Evolutionary conservation across 2,113 vertebrate species (phyloP), one percentile per base, ranked within the genome.

Genomic region (Girardinichthys multiradiatus): DNA sequence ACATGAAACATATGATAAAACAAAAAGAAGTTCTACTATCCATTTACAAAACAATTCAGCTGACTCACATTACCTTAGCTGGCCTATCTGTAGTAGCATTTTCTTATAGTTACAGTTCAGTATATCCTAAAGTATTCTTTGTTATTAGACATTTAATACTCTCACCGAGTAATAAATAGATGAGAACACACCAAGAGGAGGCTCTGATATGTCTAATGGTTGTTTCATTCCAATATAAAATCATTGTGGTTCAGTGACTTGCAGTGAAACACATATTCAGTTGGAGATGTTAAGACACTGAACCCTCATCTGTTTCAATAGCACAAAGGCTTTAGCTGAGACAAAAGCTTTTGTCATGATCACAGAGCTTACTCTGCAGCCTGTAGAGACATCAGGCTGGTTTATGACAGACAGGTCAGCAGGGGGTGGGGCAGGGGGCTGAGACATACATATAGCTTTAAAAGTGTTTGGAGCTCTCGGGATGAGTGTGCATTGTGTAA

Each of bases 401-500:
- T 92, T 92, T 90, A 91, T 90, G 88, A 91, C 77, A 63, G 87
- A 85, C 83, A 68, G 82, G 86, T 91, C 90, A 87, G 86, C 77
- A 66, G 80, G 90, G 75, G 75, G 70, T 0, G 29, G 74, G 37
- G 33, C 62, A 60, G 35, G 26, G 65, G 64, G 69, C 70, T 57
- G 68, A 73, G 73, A 80, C 67, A 58, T 31, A 59, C 69, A 37
- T 57, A 42, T 65, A 71, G 31, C 63, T 80, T 82, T 72, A 83
- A 37, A 69, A 63, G 72, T 66, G 45, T 67, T 79, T 57, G 17
- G 69, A 77, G 33, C 21, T 2, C 58, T 68, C 37, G 59, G 72
- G 57, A 68, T 29, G 66, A 79, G 67, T 62, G 14, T 61, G 74
- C 29, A 81, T 81, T 85, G 72, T 86, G 72, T 71, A 33, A 70